Base-by-base conservation (phyloP, 2,113 vertebrate species). In the Tylochromis polylepis region DNA sequence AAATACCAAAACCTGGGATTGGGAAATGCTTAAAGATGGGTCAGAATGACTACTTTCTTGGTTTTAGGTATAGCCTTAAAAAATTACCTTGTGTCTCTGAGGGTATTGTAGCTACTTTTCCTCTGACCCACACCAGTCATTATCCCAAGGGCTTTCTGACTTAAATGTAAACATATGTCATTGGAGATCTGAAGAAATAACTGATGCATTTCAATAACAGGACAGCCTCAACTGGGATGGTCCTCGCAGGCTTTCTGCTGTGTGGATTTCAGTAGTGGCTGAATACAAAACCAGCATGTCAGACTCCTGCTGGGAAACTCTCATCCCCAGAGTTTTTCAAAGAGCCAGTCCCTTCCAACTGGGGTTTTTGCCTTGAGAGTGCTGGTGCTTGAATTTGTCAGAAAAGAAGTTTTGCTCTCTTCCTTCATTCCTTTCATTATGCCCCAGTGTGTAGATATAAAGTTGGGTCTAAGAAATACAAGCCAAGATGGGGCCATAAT, bases 401-500 rank as follows among this genome's bases (percentile, higher is more conserved):
- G 38, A 15, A 77, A 22, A 36, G 1, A 77, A 85, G 20, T 38
- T 57, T 77, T 12, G 4, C 46, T 31, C 46, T 53, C 27, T 77
- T 53, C 46, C 70, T 75, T 51, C 43, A 29, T 31, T 49, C 70
- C 72, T 53, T 58, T 57, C 53, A 20, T n/a, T 56, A 46, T 79
- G 18, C 27, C 15, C 22, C 53, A 4, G 84, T 80, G 67, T 27
- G 18, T 34, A 62, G 78, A 81, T 79, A 59, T 29, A 77, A 70
- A 79, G 81, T 84, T 81, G 80, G 20, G 41, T 70, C 22, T 1
- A 60, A 90, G 58, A 87, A 90, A 90, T 83, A 89, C 43, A 8
- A 90, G 87, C 85, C 90, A 29, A 60, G 59, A 89, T 22, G 83
- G 81, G 82, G 65, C 82, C 46, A 2, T 87, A 57, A 81, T 83